Evolutionary conservation across 2,888 invertebrate genomes (phyloP), one percentile per base, ranked within the genome.

Genomic region (Drosophila paranaensis): DNA sequence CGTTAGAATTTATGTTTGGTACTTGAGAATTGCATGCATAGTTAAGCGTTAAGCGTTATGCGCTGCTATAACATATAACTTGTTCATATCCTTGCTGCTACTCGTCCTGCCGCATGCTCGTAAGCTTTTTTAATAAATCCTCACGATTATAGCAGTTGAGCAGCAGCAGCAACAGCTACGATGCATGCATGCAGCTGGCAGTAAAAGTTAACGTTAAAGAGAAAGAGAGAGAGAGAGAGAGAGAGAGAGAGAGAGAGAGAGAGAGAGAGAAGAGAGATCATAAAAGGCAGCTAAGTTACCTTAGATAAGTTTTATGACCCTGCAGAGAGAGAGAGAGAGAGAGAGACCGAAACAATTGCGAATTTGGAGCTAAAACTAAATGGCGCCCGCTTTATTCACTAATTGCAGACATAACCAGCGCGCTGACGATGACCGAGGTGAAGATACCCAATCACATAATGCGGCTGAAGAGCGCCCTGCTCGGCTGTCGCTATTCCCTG

Each of bases 401-500:
- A 89, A 88, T 91, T 91, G 53, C 92, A 94, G 92, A 93, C 92
- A 93, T 94, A 75, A 94, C 94, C 53, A 93, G 92, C 77, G 93
- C 95, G 76, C 94, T 97, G 88, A 95, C 96, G 90, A 94, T 97
- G 92, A 94, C 96, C 81, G 96, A 97, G 92, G 94, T 97, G 71
- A 94, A 95, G 88, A 96, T 97, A 90, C 97, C 97, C 45, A 95
- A 95, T 81, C 96, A 97, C 93, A 96, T 96, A 89, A 95, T 97
- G 68, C 94, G 96, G 77, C 96, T 96, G 86, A 95, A 96, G 91
- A 95, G 95, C 88, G 96, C 96, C 56, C 94, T 95, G 74, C 94
- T 97, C 79, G 96, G 96, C 62, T 97, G 97, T 93, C 95, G 96
- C 91, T 97, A 96, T 94, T 95, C 96, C 91, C 94, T 97, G 90